phyloP scores from a whole-genome alignment of 2,888 invertebrate genomes.

The Apodemia zela region DNA sequence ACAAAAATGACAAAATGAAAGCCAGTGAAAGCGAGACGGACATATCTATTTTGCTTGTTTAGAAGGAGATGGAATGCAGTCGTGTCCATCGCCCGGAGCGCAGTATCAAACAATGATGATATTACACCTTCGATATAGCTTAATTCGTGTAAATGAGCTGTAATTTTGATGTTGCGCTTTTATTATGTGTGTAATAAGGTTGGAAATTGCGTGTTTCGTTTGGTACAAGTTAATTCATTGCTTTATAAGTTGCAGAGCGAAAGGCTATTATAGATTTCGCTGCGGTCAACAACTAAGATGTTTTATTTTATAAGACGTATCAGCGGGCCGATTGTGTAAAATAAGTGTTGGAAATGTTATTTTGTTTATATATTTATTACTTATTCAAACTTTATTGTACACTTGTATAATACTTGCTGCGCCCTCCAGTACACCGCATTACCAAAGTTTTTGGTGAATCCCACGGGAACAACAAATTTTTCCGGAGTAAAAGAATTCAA shows the following conservation, averaged over 20 bases:
- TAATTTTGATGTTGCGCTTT: constrained; percentile 35
- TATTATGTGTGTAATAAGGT: constrained; percentile 34
- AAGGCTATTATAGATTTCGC: constrained; percentile 56
- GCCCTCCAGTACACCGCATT: no score
- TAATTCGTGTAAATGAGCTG: constrained; percentile 40
- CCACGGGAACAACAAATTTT: no score
- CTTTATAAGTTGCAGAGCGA: constrained; percentile 66
- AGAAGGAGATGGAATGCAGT: constrained; percentile 41
- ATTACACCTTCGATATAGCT: constrained; percentile 51
- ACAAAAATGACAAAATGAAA: constrained; percentile 71
- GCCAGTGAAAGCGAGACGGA: constrained; percentile 32
- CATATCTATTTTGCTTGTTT: constrained; percentile 28
- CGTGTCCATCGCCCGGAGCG: constrained; percentile 57
- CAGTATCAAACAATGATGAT: constrained; percentile 56
- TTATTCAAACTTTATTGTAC: no score
- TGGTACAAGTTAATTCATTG: constrained; percentile 40
- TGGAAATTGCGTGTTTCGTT: constrained; percentile 1
- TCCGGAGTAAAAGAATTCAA: no score
- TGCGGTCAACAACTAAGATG: constrained; percentile 23
- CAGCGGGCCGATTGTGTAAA: not conserved
- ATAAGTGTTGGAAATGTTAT: not conserved
- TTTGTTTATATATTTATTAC: not conserved
- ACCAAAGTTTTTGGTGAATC: no score
- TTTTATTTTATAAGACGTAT: constrained; percentile 15
- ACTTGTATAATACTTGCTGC: no score